phyloP scores from a whole-genome alignment of 92 coral and sea anemone genomes.

The Zoanthus sansibaricus region DNA sequence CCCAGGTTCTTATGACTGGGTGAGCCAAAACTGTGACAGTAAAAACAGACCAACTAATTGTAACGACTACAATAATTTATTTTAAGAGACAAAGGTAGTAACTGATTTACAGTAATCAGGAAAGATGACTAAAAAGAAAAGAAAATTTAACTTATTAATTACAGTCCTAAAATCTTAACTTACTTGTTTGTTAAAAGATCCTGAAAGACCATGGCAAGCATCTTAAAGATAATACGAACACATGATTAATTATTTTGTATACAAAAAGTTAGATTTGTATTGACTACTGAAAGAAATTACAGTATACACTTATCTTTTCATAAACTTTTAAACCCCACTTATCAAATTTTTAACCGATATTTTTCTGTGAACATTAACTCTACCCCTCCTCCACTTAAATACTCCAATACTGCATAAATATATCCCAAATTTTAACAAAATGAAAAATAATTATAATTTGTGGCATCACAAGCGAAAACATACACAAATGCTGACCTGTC shows the following conservation, averaged over 20 bases:
- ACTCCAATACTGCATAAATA: neutral
- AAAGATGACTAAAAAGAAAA: neutral
- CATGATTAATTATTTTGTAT: neutral
- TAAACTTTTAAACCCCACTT: no score
- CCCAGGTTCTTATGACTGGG: no score
- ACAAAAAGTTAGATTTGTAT: constrained; percentile 9
- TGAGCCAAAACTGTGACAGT: no score
- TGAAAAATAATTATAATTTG: no score
- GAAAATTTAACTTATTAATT: neutral
- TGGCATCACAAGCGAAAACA: no score
- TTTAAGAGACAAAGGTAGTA: no score
- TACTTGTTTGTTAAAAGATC: constrained; percentile 90
- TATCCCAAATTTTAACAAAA: neutral
- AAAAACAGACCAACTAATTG: no score
- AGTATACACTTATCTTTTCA: neutral
- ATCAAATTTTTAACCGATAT: no score
- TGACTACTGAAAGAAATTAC: neutral
- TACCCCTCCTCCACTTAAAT: neutral
- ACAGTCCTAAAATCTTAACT: constrained; percentile 8
- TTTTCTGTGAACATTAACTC: no score
- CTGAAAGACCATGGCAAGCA: constrained; percentile 97
- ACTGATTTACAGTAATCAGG: no score
- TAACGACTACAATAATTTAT: no score
- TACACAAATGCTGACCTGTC: no score
- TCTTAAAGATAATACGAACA: constrained; percentile 35